Conservation (phyloP, 2,888 invertebrate species). For the Ptilodon capucinus region DNA sequence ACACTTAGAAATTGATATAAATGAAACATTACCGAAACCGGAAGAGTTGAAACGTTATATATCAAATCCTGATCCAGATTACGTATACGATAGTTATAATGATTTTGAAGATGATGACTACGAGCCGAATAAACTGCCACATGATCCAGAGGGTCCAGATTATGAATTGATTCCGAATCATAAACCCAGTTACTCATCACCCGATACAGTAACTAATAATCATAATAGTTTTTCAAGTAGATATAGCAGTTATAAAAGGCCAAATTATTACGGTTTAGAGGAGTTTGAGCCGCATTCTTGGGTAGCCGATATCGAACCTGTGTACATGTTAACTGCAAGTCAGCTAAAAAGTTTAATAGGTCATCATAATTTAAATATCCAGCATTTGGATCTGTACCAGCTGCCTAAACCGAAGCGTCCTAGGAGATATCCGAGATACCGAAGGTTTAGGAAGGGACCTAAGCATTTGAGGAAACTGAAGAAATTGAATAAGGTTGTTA, state of each 20-base stretch:
- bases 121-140: constrained; percentile 33
- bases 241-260: constrained; percentile 17
- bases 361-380: constrained; percentile 64
- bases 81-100: constrained; percentile 27
- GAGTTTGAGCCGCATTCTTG: neutral
- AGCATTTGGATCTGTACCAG: constrained; percentile 66
- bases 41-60: constrained; percentile 45
- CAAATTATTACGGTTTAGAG: constrained; percentile 17
- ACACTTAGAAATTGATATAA: constrained; percentile 19
- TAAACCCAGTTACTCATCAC: neutral
- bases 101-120: constrained; percentile 28
- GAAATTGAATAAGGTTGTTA: constrained; percentile 20
- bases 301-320: constrained; percentile 52
- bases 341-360: constrained; percentile 65
- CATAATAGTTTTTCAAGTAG: constrained; percentile 14
- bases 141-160: constrained; percentile 43
- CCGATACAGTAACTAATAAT: constrained; percentile 4
- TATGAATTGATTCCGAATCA: constrained; percentile 27
- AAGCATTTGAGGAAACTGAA: constrained; percentile 9
- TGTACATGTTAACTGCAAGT: constrained; percentile 66
- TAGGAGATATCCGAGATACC: constrained; percentile 47
- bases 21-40: constrained; percentile 40
- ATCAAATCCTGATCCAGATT: constrained; percentile 13
- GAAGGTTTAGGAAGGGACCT: constrained; percentile 15
- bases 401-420: constrained; percentile 38